phyloP scores from a whole-genome alignment of 2,797 vertebrate genomes.

The Pterois miles region DNA sequence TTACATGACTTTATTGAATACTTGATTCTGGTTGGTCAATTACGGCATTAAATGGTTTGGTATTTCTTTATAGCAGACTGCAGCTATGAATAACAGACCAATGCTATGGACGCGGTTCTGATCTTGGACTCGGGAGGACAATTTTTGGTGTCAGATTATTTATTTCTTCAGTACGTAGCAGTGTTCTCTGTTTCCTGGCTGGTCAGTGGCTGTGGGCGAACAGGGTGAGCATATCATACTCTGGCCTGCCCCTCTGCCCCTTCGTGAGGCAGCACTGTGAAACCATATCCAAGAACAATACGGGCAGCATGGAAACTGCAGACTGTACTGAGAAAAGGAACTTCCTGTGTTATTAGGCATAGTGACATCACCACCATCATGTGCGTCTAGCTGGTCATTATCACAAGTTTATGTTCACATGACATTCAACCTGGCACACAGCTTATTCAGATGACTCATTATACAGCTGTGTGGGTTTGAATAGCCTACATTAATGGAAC shows the following conservation, averaged over 20 bases:
- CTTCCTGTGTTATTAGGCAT: constrained; percentile 56
- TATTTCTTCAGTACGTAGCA: no score
- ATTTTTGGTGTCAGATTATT: no score
- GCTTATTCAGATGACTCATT: background rate
- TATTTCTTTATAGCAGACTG: no score
- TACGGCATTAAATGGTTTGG: no score
- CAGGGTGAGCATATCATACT: background rate
- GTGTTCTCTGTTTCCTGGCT: constrained; percentile 58
- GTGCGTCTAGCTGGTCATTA: background rate
- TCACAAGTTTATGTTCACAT: background rate
- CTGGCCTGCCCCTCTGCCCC: constrained; percentile 44
- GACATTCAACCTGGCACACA: background rate
- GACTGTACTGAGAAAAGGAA: constrained; percentile 49
- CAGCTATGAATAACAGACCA: no score
- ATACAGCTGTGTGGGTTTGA: background rate
- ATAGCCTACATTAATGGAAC: background rate
- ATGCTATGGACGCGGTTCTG: no score
- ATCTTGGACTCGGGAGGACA: no score
- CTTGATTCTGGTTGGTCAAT: no score
- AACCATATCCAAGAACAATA: background rate
- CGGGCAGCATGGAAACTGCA: background rate
- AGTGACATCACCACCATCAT: background rate
- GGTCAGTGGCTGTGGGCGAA: constrained; percentile 65
- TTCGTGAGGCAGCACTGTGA: background rate
- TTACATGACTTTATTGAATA: no score